A percentile compares a stretch with the other conserved stretches of the same genome.
Conservation (phyloP, 2,113 vertebrate species). For the Geococcyx californianus region DNA sequence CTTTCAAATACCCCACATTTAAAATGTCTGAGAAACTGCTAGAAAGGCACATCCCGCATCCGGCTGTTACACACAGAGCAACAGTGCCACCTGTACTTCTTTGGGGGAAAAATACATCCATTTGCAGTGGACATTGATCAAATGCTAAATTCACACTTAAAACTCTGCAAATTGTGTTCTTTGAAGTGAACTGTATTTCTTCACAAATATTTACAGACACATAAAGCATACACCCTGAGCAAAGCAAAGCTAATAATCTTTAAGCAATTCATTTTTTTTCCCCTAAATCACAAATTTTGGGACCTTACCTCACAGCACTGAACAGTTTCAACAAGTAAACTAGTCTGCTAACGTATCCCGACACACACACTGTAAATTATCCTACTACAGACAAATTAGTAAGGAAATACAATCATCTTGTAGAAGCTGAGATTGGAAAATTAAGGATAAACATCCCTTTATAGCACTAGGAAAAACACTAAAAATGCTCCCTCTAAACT, state of each 20-base stretch:
- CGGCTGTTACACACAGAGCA: background rate
- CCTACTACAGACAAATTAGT: background rate
- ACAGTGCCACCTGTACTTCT: conserved; percentile 14
- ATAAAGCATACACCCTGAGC: background rate
- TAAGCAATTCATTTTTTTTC: background rate
- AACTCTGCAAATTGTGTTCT: fast-evolving
- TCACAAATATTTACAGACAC: background rate
- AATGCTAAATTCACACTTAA: background rate
- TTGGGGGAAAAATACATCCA: background rate
- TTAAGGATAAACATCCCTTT: background rate
- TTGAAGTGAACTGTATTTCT: background rate
- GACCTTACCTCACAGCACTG: background rate
- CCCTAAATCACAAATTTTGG: background rate
- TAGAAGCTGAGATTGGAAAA: background rate
- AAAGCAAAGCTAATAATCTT: background rate
- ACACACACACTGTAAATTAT: background rate
- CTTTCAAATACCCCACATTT: background rate
- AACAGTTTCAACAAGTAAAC: background rate
- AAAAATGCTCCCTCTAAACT: background rate
- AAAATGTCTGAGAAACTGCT: conserved; percentile 22
- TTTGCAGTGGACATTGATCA: fast-evolving
- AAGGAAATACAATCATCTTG: background rate
- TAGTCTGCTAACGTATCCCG: background rate
- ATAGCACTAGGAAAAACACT: background rate
- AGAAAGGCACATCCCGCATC: background rate